These are phyloP conservation scores for Chalcosyrphus nemorum DNA, from an alignment of 2,888 invertebrate genomes.

Conservation along the genomic window DNA sequence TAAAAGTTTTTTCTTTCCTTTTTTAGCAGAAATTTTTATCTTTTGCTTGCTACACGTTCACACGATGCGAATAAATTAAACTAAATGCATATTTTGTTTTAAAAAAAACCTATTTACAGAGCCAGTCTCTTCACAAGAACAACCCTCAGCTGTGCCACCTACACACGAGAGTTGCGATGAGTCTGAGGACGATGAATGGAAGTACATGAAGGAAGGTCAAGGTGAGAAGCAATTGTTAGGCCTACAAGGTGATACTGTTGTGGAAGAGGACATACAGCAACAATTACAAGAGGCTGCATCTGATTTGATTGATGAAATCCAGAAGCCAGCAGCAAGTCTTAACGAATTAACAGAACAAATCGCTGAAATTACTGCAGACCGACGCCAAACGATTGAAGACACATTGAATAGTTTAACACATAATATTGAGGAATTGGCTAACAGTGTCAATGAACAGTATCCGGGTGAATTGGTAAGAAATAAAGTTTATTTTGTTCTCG, in stretches of 20 bases:
- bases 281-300: conserved; percentile 16
- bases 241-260: conserved; percentile 55
- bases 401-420: conserved; percentile 46
- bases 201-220: conserved; percentile 88
- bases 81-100: too few relatives aligned
- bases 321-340: conserved; percentile 8
- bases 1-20: background rate
- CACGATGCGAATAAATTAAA: too few relatives aligned
- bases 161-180: conserved; percentile 67
- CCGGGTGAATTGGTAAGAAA: conserved; percentile 27
- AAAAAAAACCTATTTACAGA: conserved; percentile 52
- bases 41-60: conserved; percentile 1
- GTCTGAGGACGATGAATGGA: conserved; percentile 91
- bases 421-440: conserved; percentile 50
- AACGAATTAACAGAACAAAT: conserved; percentile 51
- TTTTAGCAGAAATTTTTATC: background rate
- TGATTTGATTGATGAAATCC: conserved; percentile 16
- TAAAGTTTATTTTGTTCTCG: too few relatives aligned
- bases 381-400: conserved; percentile 44
- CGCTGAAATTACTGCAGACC: conserved; percentile 25
- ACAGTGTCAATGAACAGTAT: conserved; percentile 32
- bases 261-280: conserved; percentile 56
- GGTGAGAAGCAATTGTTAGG: conserved; percentile 78
- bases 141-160: conserved; percentile 56
- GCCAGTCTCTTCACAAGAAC: conserved; percentile 56